Evolutionary conservation across 2,113 vertebrate species (phyloP).

Genomic region (Mus pahari): DNA sequence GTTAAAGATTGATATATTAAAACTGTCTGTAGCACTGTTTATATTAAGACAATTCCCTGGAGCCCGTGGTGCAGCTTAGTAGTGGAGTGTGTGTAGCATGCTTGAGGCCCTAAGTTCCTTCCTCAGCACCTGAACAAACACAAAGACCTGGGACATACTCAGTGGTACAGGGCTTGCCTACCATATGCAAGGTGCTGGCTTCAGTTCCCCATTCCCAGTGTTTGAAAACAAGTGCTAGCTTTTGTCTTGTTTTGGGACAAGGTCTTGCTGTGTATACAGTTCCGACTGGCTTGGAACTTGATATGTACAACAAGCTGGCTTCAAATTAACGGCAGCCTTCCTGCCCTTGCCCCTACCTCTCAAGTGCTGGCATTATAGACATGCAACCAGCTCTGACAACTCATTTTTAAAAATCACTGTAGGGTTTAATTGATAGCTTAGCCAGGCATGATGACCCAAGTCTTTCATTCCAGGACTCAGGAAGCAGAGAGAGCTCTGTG

Average conservation of each 20-base stretch:
- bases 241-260: background rate
- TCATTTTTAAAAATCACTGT: slow-evolving; percentile 11
- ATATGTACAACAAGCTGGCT: background rate
- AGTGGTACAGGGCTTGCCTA: background rate
- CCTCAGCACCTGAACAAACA: background rate
- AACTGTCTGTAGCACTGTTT: background rate
- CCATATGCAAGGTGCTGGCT: background rate
- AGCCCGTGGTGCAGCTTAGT: background rate
- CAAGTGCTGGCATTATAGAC: background rate
- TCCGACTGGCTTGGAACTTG: background rate
- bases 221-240: background rate
- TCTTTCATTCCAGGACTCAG: background rate
- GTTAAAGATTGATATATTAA: background rate
- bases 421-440: background rate
- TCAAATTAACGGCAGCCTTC: background rate
- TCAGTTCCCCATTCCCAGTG: background rate
- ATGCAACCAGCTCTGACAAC: background rate
- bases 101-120: background rate
- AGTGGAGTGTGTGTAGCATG: background rate
- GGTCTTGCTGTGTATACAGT: background rate
- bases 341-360: background rate
- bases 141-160: background rate
- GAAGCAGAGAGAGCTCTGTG: background rate
- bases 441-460: background rate
- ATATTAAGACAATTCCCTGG: background rate